These are phyloP conservation scores for Scaptomyza montana DNA, from an alignment of 1,140 invertebrate genomes.

Conservation along the genomic window DNA sequence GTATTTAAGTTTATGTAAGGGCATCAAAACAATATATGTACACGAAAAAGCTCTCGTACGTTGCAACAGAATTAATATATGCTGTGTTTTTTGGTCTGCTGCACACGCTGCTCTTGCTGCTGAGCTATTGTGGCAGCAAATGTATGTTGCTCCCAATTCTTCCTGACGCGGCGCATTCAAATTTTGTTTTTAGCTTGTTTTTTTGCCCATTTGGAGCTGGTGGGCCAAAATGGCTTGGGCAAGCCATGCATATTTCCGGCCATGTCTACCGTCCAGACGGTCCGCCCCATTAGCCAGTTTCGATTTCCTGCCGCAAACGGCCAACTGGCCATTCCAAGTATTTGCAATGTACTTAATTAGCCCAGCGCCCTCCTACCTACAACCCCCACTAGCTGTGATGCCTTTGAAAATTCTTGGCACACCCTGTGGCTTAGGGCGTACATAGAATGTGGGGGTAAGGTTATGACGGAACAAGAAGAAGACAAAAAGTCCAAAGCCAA, in stretches of 20 bases:
- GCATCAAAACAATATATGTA: background rate
- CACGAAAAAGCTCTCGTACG: constrained; percentile 26
- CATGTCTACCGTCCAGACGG: constrained; percentile 34
- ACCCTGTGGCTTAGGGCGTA: constrained; percentile 10
- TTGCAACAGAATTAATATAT: constrained; percentile 75
- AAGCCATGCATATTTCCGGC: constrained; percentile 81
- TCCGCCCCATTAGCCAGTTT: constrained; percentile 49
- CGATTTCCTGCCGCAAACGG: constrained; percentile 59
- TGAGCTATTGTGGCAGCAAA: too few relatives aligned
- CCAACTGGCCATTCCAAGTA: constrained; percentile 61
- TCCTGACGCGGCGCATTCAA: constrained; percentile 75
- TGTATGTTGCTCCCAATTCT: constrained; percentile 47
- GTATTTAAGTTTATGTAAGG: background rate
- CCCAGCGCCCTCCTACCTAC: constrained; percentile 7
- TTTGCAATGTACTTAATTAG: constrained; percentile 71
- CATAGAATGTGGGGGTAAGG: background rate
- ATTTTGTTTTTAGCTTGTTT: constrained; percentile 34
- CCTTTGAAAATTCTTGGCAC: constrained; percentile 49
- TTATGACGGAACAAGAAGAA: constrained; percentile 37
- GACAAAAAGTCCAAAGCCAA: constrained; percentile 1
- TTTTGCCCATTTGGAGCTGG: constrained; percentile 63
- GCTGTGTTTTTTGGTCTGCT: constrained; percentile 55
- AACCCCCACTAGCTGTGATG: background rate
- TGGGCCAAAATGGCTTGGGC: constrained; percentile 58
- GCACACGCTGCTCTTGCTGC: constrained; percentile 44